Evolutionary conservation across 2,113 vertebrate genomes (phyloP).

Genomic region (Prunella himalayana): DNA sequence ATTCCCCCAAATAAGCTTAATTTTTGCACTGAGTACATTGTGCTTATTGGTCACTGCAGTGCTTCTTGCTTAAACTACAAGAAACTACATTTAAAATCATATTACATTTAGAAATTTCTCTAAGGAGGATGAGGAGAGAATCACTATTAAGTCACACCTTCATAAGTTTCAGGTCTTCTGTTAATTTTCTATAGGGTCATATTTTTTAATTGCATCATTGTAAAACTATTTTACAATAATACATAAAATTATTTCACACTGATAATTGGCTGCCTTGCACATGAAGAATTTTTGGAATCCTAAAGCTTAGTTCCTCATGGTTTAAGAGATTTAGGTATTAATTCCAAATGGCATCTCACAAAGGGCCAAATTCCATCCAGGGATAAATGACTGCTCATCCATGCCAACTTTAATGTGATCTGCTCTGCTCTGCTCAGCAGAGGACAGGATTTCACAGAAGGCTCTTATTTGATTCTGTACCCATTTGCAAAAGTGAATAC

Average conservation of each 20-base stretch:
- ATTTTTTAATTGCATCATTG: not conserved
- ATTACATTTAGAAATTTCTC: not conserved
- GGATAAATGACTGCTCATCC: not conserved
- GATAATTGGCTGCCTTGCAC: not conserved
- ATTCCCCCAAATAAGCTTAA: not conserved
- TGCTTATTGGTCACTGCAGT: not conserved
- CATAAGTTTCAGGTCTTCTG: not conserved
- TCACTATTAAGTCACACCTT: not conserved
- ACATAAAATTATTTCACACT: not conserved
- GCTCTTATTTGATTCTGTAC: not conserved
- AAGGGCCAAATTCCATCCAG: not conserved
- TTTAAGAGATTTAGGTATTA: conserved; percentile 30
- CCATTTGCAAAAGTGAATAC: not conserved
- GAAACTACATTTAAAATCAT: not conserved
- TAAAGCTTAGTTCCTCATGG: not conserved
- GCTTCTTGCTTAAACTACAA: not conserved
- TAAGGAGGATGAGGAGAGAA: not conserved
- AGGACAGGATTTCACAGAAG: not conserved
- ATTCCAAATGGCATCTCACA: conserved; percentile 22
- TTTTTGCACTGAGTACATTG: not conserved
- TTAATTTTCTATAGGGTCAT: not conserved
- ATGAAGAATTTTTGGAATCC: conserved; percentile 31
- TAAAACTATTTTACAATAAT: not conserved
- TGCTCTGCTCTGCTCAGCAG: not conserved
- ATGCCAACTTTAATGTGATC: not conserved